These are phyloP conservation scores for Sinohyriopsis cumingii DNA, from an alignment of 2,888 invertebrate genomes.

Conservation along the genomic window DNA sequence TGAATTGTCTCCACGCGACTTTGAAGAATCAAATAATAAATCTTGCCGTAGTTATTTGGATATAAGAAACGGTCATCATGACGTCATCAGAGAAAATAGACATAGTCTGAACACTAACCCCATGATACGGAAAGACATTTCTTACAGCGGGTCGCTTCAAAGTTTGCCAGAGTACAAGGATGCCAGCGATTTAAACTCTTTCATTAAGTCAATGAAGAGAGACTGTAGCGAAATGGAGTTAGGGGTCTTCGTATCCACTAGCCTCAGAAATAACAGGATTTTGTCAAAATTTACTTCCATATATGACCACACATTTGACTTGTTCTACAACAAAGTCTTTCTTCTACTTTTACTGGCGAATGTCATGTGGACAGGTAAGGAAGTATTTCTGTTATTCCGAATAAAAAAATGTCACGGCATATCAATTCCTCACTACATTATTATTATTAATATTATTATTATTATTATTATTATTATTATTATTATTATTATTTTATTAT, in stretches of 20 bases:
- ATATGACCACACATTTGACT: neutral
- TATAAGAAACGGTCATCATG: no score
- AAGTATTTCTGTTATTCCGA: neutral
- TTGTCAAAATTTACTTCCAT: no score
- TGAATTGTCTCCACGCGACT: no score
- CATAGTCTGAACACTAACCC: constrained; percentile 73
- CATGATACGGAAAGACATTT: constrained; percentile 88
- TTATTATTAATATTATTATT: no score
- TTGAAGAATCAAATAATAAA: no score
- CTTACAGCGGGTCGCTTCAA: constrained; percentile 86
- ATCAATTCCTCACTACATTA: no score
- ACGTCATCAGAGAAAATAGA: no score
- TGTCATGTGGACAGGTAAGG: constrained; percentile 59
- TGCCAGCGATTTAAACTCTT: constrained; percentile 22
- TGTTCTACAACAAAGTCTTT: constrained; percentile 51
- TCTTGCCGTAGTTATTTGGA: no score
- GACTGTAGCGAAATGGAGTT: constrained; percentile 7
- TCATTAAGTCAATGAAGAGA: constrained; percentile 24
- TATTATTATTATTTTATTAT: no score
- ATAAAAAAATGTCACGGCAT: neutral
- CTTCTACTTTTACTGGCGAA: constrained; percentile 45
- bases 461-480: no score
- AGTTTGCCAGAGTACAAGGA: constrained; percentile 71
- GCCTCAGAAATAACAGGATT: no score
- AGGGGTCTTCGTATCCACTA: neutral